Percentiles rank a stretch among this genome's conserved stretches.
These are phyloP conservation scores for Chloroceryle aenea DNA, from an alignment of 2,113 vertebrate genomes.

Conservation along the genomic window DNA sequence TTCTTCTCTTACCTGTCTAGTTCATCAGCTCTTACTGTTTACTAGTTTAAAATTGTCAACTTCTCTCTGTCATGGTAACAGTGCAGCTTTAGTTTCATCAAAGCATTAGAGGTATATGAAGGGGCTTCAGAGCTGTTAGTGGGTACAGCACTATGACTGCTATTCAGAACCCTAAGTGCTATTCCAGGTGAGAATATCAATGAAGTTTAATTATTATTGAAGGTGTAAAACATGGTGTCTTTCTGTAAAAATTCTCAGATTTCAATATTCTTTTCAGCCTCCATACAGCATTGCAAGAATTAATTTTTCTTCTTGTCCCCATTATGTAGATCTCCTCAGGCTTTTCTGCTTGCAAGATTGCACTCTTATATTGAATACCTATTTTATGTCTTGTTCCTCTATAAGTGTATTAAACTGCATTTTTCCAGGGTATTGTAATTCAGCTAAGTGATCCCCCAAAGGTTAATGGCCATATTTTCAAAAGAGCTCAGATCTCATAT, in stretches of 20 bases:
- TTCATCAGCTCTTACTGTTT: background rate
- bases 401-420: background rate
- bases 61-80: background rate
- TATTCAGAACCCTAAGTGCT: background rate
- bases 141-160: background rate
- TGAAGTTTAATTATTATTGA: background rate
- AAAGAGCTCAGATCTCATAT: background rate
- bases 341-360: background rate
- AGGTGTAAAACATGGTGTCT: background rate
- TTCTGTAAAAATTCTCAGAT: background rate
- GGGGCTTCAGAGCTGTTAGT: background rate
- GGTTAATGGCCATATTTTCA: background rate
- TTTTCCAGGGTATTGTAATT: background rate
- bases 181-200: background rate
- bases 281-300: background rate
- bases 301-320: background rate
- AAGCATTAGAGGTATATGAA: background rate
- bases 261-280: background rate
- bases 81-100: background rate
- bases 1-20: background rate
- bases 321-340: background rate
- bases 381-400: background rate
- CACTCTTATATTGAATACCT: background rate
- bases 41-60: background rate
- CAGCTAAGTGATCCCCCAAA: background rate